Conservation (phyloP, 2,113 vertebrate genomes). For the Phasianus colchicus region DNA sequence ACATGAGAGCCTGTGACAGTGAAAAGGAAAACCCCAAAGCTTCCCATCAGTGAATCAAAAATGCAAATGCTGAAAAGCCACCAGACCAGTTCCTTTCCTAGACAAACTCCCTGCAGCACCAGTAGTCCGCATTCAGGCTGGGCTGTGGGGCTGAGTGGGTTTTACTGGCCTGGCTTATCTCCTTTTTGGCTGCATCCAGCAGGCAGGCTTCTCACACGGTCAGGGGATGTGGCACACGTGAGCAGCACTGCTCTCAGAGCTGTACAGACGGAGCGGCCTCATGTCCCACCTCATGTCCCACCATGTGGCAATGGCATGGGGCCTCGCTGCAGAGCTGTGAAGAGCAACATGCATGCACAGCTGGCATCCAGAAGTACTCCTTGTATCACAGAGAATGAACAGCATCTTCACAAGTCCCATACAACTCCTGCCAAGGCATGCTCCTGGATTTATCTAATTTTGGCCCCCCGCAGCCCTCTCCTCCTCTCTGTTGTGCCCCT, state of each 20-base stretch:
- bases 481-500: background rate
- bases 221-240: background rate
- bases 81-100: conserved; percentile 59
- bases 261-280: background rate
- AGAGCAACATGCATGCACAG: background rate
- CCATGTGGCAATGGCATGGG: background rate
- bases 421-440: background rate
- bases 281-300: background rate
- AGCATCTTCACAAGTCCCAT: background rate
- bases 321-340: background rate
- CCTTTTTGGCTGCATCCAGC: background rate
- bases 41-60: conserved; percentile 49
- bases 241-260: accelerated
- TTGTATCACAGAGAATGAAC: background rate
- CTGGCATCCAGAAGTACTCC: accelerated
- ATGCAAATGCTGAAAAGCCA: conserved; percentile 64
- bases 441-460: background rate
- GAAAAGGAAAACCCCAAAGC: conserved; percentile 36
- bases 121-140: background rate
- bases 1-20: conserved; percentile 34
- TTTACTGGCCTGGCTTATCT: conserved; percentile 28
- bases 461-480: background rate
- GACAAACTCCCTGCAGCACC: conserved; percentile 4
- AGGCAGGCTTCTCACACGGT: background rate
- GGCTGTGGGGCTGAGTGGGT: background rate